Evolutionary conservation across 1,140 invertebrate genomes (phyloP).

Genomic region (Subanguina moxae): DNA sequence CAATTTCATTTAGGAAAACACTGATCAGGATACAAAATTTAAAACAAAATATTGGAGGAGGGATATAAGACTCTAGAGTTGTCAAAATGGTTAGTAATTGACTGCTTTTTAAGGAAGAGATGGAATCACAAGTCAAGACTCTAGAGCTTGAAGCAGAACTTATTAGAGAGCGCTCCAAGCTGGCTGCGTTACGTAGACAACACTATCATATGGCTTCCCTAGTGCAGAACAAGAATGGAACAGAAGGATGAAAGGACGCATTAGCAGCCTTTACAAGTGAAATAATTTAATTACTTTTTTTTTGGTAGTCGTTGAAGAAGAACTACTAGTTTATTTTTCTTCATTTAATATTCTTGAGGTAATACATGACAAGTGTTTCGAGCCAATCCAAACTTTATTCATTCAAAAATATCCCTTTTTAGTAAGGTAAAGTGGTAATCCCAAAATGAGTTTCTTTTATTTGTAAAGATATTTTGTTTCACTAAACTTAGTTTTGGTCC

Average conservation of each 20-base stretch:
- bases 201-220: conserved; percentile 83
- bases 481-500: no score
- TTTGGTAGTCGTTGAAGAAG: not conserved
- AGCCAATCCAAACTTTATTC: no score
- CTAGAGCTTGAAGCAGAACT: conserved; percentile 85
- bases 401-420: no score
- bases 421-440: no score
- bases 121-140: conserved; percentile 76
- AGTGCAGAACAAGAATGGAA: conserved; percentile 61
- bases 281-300: not conserved
- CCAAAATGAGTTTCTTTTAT: no score
- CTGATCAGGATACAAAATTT: no score
- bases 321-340: conserved; percentile 4
- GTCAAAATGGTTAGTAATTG: no score
- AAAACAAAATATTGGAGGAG: no score
- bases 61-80: no score
- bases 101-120: conserved; percentile 68
- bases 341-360: not conserved
- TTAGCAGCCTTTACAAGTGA: not conserved
- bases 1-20: no score
- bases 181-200: conserved; percentile 79
- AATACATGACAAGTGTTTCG: no score
- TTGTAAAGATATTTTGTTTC: no score
- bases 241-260: not conserved
- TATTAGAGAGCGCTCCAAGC: conserved; percentile 74